Evolutionary conservation across 2,888 invertebrate species (phyloP), one percentile per base, ranked within the genome.

Genomic region (Tinea pellionella): DNA sequence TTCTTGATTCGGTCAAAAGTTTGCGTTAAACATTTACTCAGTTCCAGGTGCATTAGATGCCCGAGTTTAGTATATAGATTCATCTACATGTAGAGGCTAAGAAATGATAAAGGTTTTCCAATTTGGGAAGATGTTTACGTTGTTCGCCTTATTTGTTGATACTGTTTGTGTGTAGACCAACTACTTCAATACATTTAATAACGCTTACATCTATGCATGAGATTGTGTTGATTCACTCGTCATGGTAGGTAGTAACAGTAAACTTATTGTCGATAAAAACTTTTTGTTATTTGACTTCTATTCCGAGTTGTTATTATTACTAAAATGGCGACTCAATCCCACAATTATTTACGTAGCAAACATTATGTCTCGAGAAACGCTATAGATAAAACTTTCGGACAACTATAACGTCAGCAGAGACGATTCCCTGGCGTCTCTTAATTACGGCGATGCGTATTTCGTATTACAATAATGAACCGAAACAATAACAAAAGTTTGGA

Each of bases 401-500:
- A 78, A 80, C 78, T 83, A 79, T 80, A 72, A 77, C 77, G 74
- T 78, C 80, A 75, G 74, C 72, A 70, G 73, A 73, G 78, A 78
- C 80, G 74, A 77, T 79, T 77, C 77, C 74, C 72, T 71, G 74
- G 80, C 74, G 80, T 80, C 81, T 81, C 84, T 85, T 85, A 85
- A 87, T 85, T 85, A 87, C 79, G 75, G 74, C 74, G 75, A 77
- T 77, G 74, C 78, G 80, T 83, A 84, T 81, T 85, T 80, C 77
- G 77, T 83, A 84, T 85, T 81, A 85, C 83, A 85, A 83, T 86
- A 87, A 87, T 84, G 81, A 85, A 86, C 77, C 72, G 77, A 79
- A 84, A 85, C 83, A 85, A 86, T 85, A 85, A 84, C 80, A 80
- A 82, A 87, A 87, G 82, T 87, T 85, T 77, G 77, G 80, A 77